Evolutionary conservation across 2,888 invertebrate species (phyloP), one percentile per base, ranked within the genome.

Genomic region (Papilio demoleus): DNA sequence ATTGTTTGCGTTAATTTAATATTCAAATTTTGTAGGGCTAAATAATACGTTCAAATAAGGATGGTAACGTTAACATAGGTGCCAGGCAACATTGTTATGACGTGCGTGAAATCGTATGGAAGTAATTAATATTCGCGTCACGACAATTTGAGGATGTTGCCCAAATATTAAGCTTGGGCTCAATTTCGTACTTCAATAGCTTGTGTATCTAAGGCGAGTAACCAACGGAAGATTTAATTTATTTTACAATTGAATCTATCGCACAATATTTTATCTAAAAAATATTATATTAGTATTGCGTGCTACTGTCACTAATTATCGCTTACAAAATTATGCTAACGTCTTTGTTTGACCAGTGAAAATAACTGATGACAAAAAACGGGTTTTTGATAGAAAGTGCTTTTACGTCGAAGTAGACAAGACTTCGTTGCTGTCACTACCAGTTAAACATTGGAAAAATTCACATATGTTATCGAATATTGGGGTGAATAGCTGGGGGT

Each of bases 51-150:
- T 47, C 50, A 53, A 45, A 59, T 64, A 64, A 45, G 64, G 60
- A 27, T 40, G 42, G 61, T 68, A 42, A 9, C 1, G 40, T 62
- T 47, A 59, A 71, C 64, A 58, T 70, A 56, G 72, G 72, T 74
- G 72, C 65, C 70, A 72, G 70, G 69, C 65, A 71, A 73, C 70
- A 72, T 72, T 63, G 72, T 70, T 69, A 67, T 80, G 81, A 82
- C 83, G 81, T 74, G 76, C 77, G 86, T 86, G 85, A 85, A 87
- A 84, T 87, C 84, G 77, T 73, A 77, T 85, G 85, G 81, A 87
- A 85, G 79, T 80, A 76, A 84, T 88, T 83, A 82, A 80, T 81
- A 77, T 73, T 79, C 74, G 76, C 79, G 83, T 81, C 83, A 78
- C 77, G 65, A 72, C 73, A 77, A 80, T 83, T 85, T 82, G 83